Percentiles rank a stretch among this genome's conserved stretches.
Conservation (phyloP, 2,888 invertebrate genomes). For the Chirona hameri region DNA sequence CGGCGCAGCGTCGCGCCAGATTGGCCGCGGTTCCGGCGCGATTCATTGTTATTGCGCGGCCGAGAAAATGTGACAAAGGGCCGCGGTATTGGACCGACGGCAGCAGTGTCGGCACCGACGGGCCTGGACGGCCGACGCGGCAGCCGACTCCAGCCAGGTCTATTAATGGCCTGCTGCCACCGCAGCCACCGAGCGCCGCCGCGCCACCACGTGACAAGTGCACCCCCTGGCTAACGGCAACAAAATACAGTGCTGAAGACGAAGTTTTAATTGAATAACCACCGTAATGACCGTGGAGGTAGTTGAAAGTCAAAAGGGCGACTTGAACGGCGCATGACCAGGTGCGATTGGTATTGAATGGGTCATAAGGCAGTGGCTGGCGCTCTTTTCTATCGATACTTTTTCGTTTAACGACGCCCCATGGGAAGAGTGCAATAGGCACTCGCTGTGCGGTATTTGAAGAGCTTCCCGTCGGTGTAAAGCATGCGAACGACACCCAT, state of each 20-base stretch:
- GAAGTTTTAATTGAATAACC: neutral
- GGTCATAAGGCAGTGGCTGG: too few species aligned
- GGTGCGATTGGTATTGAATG: too few species aligned
- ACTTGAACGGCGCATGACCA: neutral
- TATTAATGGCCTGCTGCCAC: too few species aligned
- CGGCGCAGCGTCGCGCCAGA: neutral
- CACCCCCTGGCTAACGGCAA: neutral
- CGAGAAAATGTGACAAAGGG: neutral
- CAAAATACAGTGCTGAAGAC: neutral
- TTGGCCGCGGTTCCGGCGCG: neutral
- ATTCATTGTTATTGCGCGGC: neutral
- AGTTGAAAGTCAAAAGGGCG: neutral
- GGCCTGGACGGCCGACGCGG: neutral
- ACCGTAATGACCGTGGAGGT: neutral
- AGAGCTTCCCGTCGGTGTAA: too few species aligned
- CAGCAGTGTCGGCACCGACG: too few species aligned
- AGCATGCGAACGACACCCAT: too few species aligned
- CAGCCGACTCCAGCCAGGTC: neutral
- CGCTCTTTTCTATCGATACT: too few species aligned
- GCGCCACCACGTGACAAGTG: neutral
- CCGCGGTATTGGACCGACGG: neutral
- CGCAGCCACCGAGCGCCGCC: neutral
- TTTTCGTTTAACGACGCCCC: too few species aligned
- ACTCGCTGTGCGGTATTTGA: too few species aligned
- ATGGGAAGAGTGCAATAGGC: too few species aligned